Base-by-base conservation (phyloP, 2,797 vertebrate species). In the Silurus lanzhouensis region DNA sequence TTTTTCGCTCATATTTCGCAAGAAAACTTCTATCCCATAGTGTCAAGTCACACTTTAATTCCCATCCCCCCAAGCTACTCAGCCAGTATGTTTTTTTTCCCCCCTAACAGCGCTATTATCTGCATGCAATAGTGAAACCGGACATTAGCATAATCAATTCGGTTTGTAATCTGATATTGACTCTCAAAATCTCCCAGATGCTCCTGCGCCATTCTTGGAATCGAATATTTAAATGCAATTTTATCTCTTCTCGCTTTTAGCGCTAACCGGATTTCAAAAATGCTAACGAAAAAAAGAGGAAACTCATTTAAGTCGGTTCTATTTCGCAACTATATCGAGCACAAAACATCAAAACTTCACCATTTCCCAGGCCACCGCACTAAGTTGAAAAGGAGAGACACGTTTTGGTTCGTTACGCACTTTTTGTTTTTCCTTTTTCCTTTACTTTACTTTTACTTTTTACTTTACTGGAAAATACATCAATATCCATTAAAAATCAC, bases 101-200 rank as follows among this genome's bases (percentile, higher is more conserved):
- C 31, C 31, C 31, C 6, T 7, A 82, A 60, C 63, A 67, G 80
- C 68, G 17, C 25, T 57, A 68, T 82, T 55, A 57, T 19, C 64
- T 82, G 10, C 3, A 13, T 71, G 7, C 67, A 2, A 6, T 58
- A 60, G 27, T 58, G 27, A 44, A 82, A n/a, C 22, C 22, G 20
- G 17, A 60, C 38, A 44, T 82, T 70, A 82, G 48, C 66, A 71
- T 82, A 82, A 82, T 71, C 81, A 44, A n/a, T 60, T 58, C 22
- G 2, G 81, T 81, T 67, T 81, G 63, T 19, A 31, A 82, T 71
- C 67, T 60, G 48, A 71, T 82, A 71, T 12, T n/a, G 52, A n/a
- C 27, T 60, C 55, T 60, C 38, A 48, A 64, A 46, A 17, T 61
- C 60, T 79, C 77, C 10, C 22, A 64, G 44, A 52, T 66, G 22